Conservation (phyloP, 2,888 invertebrate species). For the Apodemia zela region DNA sequence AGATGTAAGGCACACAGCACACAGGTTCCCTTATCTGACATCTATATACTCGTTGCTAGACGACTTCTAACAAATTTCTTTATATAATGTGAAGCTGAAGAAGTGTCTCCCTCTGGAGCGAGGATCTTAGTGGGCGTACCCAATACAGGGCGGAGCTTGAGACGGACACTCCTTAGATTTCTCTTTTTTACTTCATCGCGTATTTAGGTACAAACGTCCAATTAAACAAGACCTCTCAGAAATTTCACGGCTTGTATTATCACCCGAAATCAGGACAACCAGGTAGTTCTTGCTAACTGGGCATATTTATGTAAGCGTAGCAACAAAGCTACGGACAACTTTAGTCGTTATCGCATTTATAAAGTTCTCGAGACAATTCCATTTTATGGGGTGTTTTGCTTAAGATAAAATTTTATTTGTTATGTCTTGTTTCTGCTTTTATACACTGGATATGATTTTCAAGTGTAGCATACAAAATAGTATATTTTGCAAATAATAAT, state of each 20-base stretch:
- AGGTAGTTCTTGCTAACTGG: conserved; percentile 46
- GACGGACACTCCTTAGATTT: conserved; percentile 74
- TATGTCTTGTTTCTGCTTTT: conserved; percentile 61
- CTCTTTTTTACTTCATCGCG: conserved; percentile 74
- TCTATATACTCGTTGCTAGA: conserved; percentile 23
- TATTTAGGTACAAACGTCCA: conserved; percentile 67
- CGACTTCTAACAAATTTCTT: conserved; percentile 45
- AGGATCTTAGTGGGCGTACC: conserved; percentile 70
- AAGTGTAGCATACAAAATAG: not conserved
- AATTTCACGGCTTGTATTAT: conserved; percentile 37
- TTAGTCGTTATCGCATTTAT: conserved; percentile 78
- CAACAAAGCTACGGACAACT: conserved; percentile 75
- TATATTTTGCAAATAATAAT: not conserved
- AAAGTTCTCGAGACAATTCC: conserved; percentile 76
- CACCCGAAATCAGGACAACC: conserved; percentile 28
- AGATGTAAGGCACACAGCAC: conserved; percentile 6
- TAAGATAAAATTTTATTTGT: conserved; percentile 73
- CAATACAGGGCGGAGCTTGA: conserved; percentile 59
- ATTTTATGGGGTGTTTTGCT: conserved; percentile 79
- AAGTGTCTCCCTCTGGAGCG: conserved; percentile 60
- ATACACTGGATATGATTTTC: not conserved
- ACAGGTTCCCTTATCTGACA: conserved; percentile 6
- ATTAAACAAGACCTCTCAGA: conserved; percentile 48
- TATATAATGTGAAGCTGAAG: conserved; percentile 56
- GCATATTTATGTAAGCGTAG: conserved; percentile 68